Base-by-base conservation (phyloP, 2,797 vertebrate genomes). In the Onychomys leucogaster region DNA sequence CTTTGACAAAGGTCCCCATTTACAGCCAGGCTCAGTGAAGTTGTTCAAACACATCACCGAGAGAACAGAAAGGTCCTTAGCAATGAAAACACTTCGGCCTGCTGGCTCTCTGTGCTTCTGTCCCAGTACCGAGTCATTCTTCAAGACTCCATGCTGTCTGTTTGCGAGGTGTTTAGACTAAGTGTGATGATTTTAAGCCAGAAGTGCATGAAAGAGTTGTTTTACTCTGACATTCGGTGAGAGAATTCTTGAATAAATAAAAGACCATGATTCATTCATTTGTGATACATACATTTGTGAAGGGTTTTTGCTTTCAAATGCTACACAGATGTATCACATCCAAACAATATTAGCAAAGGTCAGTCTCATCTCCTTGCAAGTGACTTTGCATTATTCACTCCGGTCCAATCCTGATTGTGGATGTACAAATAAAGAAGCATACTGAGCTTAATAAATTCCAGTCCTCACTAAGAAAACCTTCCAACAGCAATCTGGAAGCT, bases 1-100 rank as follows among this genome's bases (percentile, higher is more conserved):
- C 97, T 97, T 91, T 92, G 96, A 96, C 96, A 97, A 97, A 97
- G 89, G 41, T 90, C 57, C 63, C 52, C 59, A 23, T 96, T 96
- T 75, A 97, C 91, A 96, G 71, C 55, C 65, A 92, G 82, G 71
- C 57, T 34, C n/a, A n/a, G 69, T n/a, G 75, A 96, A 73, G 69
- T 57, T 92, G 91, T 95, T 96, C 94, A 94, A 87, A 95, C 75
- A 65, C 34, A 52, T 61, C 57, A 77, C 34, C 13, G 32, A 83
- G 75, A 86, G 43, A 81, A 94, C 46, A 85, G 57, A 49, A 82
- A 94, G 87, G 55, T 6, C n/a, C 90, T 65, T 52, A 37, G 49
- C 21, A 32, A 19, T 71, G 16, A 83, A 61, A 84, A 57, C n/a
- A 27, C 49, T 88, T 52, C 29, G 21, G 73, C 90, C 37, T 2